Evolutionary conservation across 1,140 invertebrate species (phyloP).

Genomic region (Drosophila miranda): DNA sequence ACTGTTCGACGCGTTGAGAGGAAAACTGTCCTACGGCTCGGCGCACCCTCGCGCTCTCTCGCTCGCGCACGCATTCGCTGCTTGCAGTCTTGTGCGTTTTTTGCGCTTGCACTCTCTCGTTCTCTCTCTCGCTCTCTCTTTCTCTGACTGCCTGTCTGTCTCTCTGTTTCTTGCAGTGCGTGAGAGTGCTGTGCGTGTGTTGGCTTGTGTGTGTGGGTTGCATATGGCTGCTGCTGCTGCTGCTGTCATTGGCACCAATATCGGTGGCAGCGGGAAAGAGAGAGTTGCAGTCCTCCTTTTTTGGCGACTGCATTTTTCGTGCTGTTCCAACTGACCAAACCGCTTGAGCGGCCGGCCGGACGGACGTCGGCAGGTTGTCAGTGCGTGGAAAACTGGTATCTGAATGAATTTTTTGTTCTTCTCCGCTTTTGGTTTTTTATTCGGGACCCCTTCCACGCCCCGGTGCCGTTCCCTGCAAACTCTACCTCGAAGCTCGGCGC

Average conservation of each 20-base stretch:
- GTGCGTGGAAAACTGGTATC: constrained; percentile 45
- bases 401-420: constrained; percentile 17
- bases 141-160: not conserved
- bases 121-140: not conserved
- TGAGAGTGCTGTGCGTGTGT: constrained; percentile 18
- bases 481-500: constrained; percentile 13
- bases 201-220: constrained; percentile 25
- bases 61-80: constrained; percentile 14
- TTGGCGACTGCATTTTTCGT: constrained; percentile 44
- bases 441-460: constrained; percentile 1
- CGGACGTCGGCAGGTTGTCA: constrained; percentile 45
- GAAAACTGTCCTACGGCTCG: constrained; percentile 65
- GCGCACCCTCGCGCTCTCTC: constrained; percentile 51
- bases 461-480: not conserved
- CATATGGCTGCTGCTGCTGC: constrained; percentile 55
- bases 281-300: constrained; percentile 34
- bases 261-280: constrained; percentile 31
- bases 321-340: constrained; percentile 28
- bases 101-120: constrained; percentile 37
- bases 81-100: constrained; percentile 45
- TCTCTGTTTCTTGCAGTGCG: constrained; percentile 16
- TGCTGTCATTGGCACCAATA: constrained; percentile 34
- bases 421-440: constrained; percentile 24
- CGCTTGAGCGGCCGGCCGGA: constrained; percentile 5
- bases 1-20: constrained; percentile 41